Evolutionary conservation across 1,140 invertebrate species (phyloP).

Genomic region (Drosophila kohkoa): DNA sequence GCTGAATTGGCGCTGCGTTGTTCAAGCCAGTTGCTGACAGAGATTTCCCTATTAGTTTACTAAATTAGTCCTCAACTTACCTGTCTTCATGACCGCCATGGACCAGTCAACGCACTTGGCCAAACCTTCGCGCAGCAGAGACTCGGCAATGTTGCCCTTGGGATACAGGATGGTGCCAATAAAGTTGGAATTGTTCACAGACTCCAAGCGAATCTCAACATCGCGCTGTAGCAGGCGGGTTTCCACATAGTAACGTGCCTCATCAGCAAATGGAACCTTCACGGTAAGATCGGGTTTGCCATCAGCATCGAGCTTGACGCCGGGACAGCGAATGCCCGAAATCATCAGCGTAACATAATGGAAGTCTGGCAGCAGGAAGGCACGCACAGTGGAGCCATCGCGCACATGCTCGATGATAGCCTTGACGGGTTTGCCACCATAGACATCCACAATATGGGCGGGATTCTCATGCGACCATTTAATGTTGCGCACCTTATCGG

Average conservation of each 20-base stretch:
- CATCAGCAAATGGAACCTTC: conserved; percentile 85
- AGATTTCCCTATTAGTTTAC: neutral
- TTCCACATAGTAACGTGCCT: conserved; percentile 94
- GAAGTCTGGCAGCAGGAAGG: conserved; percentile 92
- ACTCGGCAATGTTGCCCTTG: conserved; percentile 97
- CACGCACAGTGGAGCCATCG: conserved; percentile 97
- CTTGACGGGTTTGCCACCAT: conserved; percentile 91
- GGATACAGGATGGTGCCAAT: conserved; percentile 98
- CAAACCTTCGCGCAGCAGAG: conserved; percentile 95
- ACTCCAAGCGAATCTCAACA: conserved; percentile 96
- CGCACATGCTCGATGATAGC: conserved; percentile 98
- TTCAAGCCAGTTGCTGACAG: conserved; percentile 45
- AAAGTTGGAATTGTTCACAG: conserved; percentile 96
- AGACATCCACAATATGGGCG: conserved; percentile 92
- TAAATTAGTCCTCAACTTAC: conserved; percentile 73
- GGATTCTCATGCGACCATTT: conserved; percentile 95
- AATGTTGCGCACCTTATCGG: conserved; percentile 92
- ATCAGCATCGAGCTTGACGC: conserved; percentile 89
- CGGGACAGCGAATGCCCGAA: conserved; percentile 95
- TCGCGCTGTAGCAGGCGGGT: conserved; percentile 96
- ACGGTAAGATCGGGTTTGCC: conserved; percentile 88
- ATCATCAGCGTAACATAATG: conserved; percentile 96
- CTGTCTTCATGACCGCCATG: conserved; percentile 93
- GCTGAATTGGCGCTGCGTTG: conserved; percentile 50
- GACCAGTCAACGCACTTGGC: conserved; percentile 99